phyloP scores from a whole-genome alignment of 2,888 invertebrate species.

The Gymnosoma rotundatum region DNA sequence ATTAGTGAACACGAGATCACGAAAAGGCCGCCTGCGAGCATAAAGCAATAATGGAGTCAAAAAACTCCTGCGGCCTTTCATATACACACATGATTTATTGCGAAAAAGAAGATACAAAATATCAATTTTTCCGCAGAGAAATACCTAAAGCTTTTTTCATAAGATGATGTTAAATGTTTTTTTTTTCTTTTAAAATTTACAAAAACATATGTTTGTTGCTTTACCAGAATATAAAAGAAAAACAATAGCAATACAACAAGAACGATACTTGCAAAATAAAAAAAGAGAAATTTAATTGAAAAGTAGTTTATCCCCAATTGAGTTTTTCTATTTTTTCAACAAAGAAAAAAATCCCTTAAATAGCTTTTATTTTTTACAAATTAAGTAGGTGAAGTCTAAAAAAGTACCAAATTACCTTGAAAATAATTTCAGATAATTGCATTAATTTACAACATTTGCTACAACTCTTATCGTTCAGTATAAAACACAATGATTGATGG shows the following conservation, averaged over 20 bases:
- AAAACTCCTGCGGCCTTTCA: too few species aligned
- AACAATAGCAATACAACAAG: not conserved
- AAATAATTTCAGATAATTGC: conserved; percentile 40
- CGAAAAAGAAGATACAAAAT: too few species aligned
- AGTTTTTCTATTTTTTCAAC: conserved; percentile 19
- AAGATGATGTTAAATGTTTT: too few species aligned
- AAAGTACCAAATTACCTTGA: conserved; percentile 1
- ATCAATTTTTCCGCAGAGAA: too few species aligned
- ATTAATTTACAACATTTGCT: conserved; percentile 38
- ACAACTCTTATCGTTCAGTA: not conserved
- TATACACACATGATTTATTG: too few species aligned
- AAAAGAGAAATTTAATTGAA: conserved; percentile 35
- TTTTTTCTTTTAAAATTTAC: too few species aligned
- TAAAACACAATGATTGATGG: too few species aligned
- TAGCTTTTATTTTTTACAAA: conserved; percentile 19
- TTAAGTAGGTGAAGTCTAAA: conserved; percentile 11
- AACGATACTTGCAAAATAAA: not conserved
- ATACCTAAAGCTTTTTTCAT: too few species aligned
- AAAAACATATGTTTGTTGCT: too few species aligned
- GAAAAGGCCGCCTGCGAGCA: too few species aligned
- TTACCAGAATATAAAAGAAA: not conserved
- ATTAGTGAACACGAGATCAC: too few species aligned
- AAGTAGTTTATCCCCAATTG: conserved; percentile 38
- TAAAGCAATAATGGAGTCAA: too few species aligned
- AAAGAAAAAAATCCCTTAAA: not conserved